Base-by-base conservation (phyloP, 1,140 invertebrate species). In the Cecropterus lyciades region DNA sequence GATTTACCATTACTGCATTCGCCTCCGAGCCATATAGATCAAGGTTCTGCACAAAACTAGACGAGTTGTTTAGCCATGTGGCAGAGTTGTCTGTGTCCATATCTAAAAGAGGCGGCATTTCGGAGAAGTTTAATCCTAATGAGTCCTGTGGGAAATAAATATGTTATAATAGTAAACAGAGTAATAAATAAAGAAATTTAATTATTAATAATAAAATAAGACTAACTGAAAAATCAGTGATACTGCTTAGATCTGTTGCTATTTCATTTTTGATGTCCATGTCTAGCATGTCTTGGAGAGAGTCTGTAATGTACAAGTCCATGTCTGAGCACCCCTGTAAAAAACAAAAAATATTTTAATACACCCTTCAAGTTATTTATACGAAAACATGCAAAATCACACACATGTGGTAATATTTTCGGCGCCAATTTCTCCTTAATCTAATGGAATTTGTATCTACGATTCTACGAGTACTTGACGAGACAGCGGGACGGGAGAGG, bases 241-340 rank as follows among this genome's bases (percentile, higher is more conserved):
- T 93, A 24, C 95, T 95, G 52, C 95, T 95, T 43, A 97, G 94
- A 45, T 96, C 94, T 55, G 95, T 95, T 42, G 96, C 96, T 69
- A 97, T 95, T 82, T 97, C 96, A 51, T 95, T 95, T 74, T 97
- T 96, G 24, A 97, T 97, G 80, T 97, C 96, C 77, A 96, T 95
- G 78, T 95, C 96, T 65, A 97, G 93, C 95, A 97, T 97, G 76
- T 94, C 94, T 79, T 96, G 95, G 79, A 96, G 93, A 8, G 95
- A 96, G 77, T 94, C 94, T 9, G 93, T 94, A 68, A 94, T 94
- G 78, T 94, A 94, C 66, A 94, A 87, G 80, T 94, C 94, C 87
- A 94, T 94, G 55, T 93, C 92, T 72, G 91, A 92, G 70, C 89
- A 92, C 75, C 89, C 89, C 93, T 94, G 82, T 17, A 92, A 90